Base-by-base conservation (phyloP, 1,140 invertebrate genomes). In the Colletes gigas region DNA sequence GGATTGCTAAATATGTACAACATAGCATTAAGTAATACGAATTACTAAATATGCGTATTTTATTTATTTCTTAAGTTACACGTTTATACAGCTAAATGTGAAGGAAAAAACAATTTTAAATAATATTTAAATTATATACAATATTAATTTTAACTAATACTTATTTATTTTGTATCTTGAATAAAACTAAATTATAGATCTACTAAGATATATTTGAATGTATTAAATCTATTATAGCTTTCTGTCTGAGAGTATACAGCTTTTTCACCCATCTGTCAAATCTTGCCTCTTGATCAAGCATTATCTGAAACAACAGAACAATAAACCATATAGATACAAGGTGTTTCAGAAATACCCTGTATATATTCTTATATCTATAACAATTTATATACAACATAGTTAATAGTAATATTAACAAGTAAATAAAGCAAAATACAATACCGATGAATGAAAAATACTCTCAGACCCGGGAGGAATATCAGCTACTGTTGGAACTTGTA, bases 261-360 rank as follows among this genome's bases (percentile, higher is more conserved):
- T 94, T 94, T 71, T 93, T 94, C 4, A 94, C 92, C 93, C 93
- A 94, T 82, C 90, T 94, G 41, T 94, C 93, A 76, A 94, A 92
- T 62, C 91, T 93, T 57, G 81, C 63, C 54, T 93, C 91, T 83
- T 92, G 92, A 77, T 93, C 93, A 14, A 90, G 79, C 62, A 91
- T 88, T 82, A 94, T 93, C 93, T 94, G 75, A 71, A 88, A 83
- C 39, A 55, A 60, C 65, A 81, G 41, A 78, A 39, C 47, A 78
- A 78, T 14, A 39, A 41, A 72, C 62, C 52, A 63, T 69, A 72
- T 55, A 47, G n/a, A 72, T 52, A 63, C 65, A 30, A 30, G 30
- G 30, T 30, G 30, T 30, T 30, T 30, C 30, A 30, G 30, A 30
- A 30, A 30, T 30, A 30, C 30, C 30, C 30, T 30, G 2, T 30